These are phyloP conservation scores for Ormyrus rosae DNA, from an alignment of 2,888 invertebrate species.

Conservation along the genomic window DNA sequence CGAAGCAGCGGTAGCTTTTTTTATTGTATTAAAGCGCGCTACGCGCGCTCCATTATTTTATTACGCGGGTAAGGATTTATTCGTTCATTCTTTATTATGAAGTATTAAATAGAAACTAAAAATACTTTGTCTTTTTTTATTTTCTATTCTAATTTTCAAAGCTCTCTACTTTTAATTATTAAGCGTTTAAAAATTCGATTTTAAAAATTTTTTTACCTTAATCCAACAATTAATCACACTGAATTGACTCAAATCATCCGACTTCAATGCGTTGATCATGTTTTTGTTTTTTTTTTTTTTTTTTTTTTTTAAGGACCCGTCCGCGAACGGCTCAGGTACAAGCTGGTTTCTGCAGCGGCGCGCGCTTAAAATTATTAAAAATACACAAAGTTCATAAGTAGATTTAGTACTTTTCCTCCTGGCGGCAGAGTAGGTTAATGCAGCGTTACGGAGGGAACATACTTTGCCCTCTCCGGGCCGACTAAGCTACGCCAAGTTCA, in stretches of 20 bases:
- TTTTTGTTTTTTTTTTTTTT: conserved; percentile 5
- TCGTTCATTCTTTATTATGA: no score
- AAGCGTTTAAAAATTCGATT: neutral
- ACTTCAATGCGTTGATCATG: no score
- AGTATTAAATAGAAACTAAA: no score
- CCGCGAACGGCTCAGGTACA: neutral
- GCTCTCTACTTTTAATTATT: no score
- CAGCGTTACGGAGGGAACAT: conserved; percentile 44
- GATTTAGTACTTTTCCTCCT: conserved; percentile 29
- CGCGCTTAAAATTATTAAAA: conserved; percentile 47
- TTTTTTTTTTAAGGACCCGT: neutral
- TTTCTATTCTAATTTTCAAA: no score
- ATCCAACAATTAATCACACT: neutral
- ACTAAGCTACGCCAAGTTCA: conserved; percentile 47
- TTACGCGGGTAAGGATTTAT: no score
- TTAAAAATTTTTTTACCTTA: neutral
- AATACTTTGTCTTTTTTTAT: no score
- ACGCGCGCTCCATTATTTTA: no score
- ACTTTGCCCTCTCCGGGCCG: conserved; percentile 23
- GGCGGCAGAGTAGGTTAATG: conserved; percentile 45
- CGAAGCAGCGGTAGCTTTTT: no score
- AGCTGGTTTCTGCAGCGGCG: neutral
- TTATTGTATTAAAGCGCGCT: no score
- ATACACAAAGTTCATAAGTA: conserved; percentile 50
- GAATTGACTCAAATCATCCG: neutral